Base-by-base conservation (phyloP, 2,797 vertebrate genomes). In the Crypturellus tataupa region DNA sequence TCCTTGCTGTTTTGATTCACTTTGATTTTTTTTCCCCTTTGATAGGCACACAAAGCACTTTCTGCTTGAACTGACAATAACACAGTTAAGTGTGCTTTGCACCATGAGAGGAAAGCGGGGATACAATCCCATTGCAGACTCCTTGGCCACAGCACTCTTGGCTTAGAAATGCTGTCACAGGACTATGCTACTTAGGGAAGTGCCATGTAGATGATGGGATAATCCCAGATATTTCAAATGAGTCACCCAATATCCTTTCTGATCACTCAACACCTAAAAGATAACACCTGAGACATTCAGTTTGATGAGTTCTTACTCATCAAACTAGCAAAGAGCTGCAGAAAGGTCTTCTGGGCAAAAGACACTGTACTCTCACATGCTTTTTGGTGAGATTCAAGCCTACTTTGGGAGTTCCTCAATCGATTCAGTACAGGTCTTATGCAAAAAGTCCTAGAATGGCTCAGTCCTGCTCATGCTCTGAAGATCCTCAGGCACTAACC, bases 141-240 rank as follows among this genome's bases (percentile, higher is more conserved):
- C 20, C 23, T 18, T 14, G 9, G 20, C 6, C 70, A 29, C 1
- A 0, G 53, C 47, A 29, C 55, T 63, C 39, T 31, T 6, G 14
- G 42, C 23, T 62, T 29, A 19, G 24, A 39, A 76, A 20, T 12
- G 1, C 35, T 47, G 2, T 0, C 47, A 49, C 5, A 51, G 24
- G 24, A 51, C 25, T 24, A 51, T 51, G 14, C 49, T 25, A 51
- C 31, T 49, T 1, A 56, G 42, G 9, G 33, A 44, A 82, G 16
- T 9, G 1, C 35, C 47, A 2, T 0, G 55, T 1, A 56, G 53
- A 8, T 7, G 13, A 16, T 1, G 2, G 40, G 24, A 44, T 6
- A 56, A 19, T 4, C 58, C 44, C 62, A 47, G 12, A 27, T 14
- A 35, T 10, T 58, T 9, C 8, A 49, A 21, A 4, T 13, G 10